Base-by-base conservation (phyloP, 23 tunicate genomes). In the Diplosoma virens region DNA sequence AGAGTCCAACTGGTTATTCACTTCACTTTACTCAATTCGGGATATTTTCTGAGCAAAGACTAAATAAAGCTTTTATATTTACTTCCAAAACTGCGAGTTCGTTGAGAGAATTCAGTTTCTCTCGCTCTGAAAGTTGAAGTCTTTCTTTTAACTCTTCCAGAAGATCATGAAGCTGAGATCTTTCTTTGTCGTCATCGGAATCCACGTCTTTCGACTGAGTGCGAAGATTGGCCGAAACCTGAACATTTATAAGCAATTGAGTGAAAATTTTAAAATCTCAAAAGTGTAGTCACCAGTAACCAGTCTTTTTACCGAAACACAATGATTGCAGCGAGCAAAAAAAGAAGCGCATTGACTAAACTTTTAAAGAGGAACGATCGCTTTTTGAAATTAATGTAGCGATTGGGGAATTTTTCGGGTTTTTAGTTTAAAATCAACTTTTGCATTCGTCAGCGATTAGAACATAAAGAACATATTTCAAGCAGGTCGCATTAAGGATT, bases 51-150 rank as follows among this genome's bases (percentile, higher is more conserved):
- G 16, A 9, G 52, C 52, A 45, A 45, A 45, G 52, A 9, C 16
- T 45, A 45, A 16, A 45, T 16, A 45, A 45, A 45, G 16, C 52
- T n/a, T 20, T n/a, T 20, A 11, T 58, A 6, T 9, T 47, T 48
- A 72, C 78, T 29, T 72, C 30, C 48, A 56, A 58, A n/a, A 76
- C 67, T 29, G 71, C 46, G 26, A 79, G 64, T 63, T 79, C 74
- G 80, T 55, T 36, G 25, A 86, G 47, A 7, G 78, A 46, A 11
- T 58, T 35, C 33, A 47, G 46, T 55, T 73, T 86, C 21, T 86
- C 93, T 25, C 80, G 76, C 61, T 86, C 93, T 33, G 60, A 74
- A 32, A 72, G 58, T 33, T 79, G 73, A 47, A 86, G 32, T 48
- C 66, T 64, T 25, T 46, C 25, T 23, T 33, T 45, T 32, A 41